phyloP scores from a whole-genome alignment of 1,140 invertebrate species.

The Limonius californicus region DNA sequence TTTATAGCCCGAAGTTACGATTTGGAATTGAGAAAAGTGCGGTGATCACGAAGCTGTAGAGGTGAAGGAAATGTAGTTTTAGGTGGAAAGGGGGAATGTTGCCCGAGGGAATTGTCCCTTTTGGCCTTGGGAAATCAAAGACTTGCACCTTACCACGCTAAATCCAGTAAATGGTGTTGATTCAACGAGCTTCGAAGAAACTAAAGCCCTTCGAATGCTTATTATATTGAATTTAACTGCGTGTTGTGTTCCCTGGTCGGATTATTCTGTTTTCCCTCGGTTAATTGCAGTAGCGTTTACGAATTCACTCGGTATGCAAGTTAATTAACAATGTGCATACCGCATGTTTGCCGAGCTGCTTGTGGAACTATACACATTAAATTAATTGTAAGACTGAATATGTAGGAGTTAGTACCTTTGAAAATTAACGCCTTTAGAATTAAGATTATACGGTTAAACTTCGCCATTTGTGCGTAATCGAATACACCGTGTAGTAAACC shows the following conservation, averaged over 20 bases:
- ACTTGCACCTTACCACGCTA: background rate
- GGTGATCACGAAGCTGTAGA: background rate
- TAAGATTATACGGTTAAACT: too few relatives aligned
- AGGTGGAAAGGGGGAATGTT: background rate
- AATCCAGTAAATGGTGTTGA: slow-evolving; percentile 1
- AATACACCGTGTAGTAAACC: too few relatives aligned
- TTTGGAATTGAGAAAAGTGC: background rate
- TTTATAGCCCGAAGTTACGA: background rate
- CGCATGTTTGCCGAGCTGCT: too few relatives aligned
- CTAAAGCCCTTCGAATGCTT: background rate
- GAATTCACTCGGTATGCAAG: background rate
- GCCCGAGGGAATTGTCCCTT: background rate
- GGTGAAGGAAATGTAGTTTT: slow-evolving; percentile 1
- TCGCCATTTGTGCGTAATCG: too few relatives aligned
- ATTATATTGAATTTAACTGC: too few relatives aligned
- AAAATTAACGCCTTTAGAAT: too few relatives aligned
- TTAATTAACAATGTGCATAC: background rate
- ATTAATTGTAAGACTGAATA: too few relatives aligned
- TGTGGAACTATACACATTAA: too few relatives aligned
- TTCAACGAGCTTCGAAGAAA: background rate
- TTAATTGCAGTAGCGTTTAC: background rate
- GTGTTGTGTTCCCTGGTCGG: background rate
- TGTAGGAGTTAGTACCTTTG: too few relatives aligned
- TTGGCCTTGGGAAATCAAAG: background rate
- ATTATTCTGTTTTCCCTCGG: background rate